Evolutionary conservation across 2,888 invertebrate species (phyloP).

Genomic region (Eupithecia pulchellata): DNA sequence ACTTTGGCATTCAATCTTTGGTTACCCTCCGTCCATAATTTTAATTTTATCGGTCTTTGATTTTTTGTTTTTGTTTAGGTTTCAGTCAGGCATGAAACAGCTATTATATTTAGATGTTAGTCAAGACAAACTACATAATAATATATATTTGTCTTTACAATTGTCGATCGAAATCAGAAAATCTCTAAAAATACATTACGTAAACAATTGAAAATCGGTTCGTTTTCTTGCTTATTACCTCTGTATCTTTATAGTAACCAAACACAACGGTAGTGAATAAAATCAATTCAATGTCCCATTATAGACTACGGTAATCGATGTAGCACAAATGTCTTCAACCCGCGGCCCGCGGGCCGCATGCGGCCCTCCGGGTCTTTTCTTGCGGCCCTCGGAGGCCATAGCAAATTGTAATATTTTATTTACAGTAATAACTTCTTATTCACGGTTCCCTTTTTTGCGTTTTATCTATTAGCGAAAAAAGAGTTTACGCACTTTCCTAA

Average conservation of each 20-base stretch:
- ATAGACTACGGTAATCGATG: conserved; percentile 41
- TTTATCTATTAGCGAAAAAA: too few species aligned
- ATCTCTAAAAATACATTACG: neutral
- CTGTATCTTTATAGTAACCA: too few species aligned
- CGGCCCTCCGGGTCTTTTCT: too few species aligned
- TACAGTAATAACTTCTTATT: too few species aligned
- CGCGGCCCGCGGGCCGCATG: too few species aligned
- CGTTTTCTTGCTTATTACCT: neutral
- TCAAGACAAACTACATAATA: neutral
- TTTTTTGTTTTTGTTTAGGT: conserved; percentile 24
- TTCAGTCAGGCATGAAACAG: neutral
- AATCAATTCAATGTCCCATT: conserved; percentile 47
- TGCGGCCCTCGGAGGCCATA: too few species aligned
- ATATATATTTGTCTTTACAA: neutral
- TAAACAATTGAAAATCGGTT: neutral
- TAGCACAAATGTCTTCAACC: too few species aligned
- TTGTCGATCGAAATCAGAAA: neutral
- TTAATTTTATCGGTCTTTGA: conserved; percentile 24
- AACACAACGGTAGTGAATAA: conserved; percentile 17
- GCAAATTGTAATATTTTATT: too few species aligned
- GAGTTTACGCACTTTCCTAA: too few species aligned
- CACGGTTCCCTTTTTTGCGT: too few species aligned
- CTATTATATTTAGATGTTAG: neutral
- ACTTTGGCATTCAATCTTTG: conserved; percentile 28
- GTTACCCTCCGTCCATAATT: conserved; percentile 21